Conservation (phyloP, 2,113 vertebrate genomes). For the Takifugu flavidus region DNA sequence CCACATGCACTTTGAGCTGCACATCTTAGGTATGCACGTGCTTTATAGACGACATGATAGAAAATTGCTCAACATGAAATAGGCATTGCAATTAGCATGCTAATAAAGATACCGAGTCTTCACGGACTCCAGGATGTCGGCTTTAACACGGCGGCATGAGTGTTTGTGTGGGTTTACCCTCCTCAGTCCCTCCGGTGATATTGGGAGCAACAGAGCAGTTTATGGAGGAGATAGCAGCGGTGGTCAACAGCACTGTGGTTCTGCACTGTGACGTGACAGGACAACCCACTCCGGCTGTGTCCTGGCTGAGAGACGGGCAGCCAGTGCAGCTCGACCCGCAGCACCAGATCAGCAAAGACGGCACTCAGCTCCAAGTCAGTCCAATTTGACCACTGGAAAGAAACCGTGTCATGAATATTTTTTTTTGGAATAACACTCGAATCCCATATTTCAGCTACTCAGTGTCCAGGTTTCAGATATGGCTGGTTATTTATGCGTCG, state of each 20-base stretch:
- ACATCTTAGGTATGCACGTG: slow-evolving; percentile 80
- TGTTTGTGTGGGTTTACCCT: not conserved
- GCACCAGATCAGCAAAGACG: slow-evolving; percentile 77
- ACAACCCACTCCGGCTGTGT: slow-evolving; percentile 74
- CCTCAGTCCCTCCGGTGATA: slow-evolving; percentile 81
- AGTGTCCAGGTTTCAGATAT: slow-evolving; percentile 73
- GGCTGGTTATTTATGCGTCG: slow-evolving; percentile 82
- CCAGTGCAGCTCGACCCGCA: slow-evolving; percentile 62
- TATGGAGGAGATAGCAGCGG: slow-evolving; percentile 78
- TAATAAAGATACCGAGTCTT: no score
- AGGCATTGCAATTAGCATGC: no score
- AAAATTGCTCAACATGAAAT: no score
- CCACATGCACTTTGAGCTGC: slow-evolving; percentile 83
- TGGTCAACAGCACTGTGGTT: slow-evolving; percentile 74
- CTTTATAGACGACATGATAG: not conserved
- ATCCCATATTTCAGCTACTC: slow-evolving; percentile 71
- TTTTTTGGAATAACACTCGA: slow-evolving; percentile 6
- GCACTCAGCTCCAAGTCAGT: slow-evolving; percentile 79
- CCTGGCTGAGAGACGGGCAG: slow-evolving; percentile 82
- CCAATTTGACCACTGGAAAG: not conserved
- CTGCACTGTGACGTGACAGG: slow-evolving; percentile 79
- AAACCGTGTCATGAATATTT: not conserved
- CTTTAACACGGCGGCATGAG: not conserved
- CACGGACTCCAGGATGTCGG: not conserved
- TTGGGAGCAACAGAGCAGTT: slow-evolving; percentile 68